Conservation (phyloP, 1,140 invertebrate genomes). For the Drosophila mojavensis region DNA sequence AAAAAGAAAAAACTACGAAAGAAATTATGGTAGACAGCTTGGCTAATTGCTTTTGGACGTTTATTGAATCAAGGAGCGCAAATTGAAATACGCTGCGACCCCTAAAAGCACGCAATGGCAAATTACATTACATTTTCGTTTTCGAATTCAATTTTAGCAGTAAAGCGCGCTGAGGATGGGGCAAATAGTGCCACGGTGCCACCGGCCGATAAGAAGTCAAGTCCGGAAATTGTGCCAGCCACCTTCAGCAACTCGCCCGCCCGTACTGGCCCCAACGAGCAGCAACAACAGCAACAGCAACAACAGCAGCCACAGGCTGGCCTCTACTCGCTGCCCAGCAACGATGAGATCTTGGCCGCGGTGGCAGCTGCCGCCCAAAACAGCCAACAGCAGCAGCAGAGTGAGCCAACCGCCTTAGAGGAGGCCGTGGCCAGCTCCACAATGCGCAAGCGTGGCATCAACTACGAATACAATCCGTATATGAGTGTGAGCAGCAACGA, state of each 20-base stretch:
- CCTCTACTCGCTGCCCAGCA: constrained; percentile 67
- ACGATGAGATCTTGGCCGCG: constrained; percentile 75
- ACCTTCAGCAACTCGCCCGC: constrained; percentile 69
- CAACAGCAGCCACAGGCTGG: constrained; percentile 50
- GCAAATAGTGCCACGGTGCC: constrained; percentile 32
- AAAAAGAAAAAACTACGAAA: constrained; percentile 45
- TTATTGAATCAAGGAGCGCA: constrained; percentile 68
- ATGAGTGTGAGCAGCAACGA: constrained; percentile 31
- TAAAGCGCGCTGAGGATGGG: constrained; percentile 48
- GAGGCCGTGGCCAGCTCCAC: constrained; percentile 65
- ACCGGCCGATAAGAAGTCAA: constrained; percentile 76
- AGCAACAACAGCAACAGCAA: constrained; percentile 34
- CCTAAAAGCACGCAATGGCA: constrained; percentile 48
- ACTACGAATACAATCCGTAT: constrained; percentile 70
- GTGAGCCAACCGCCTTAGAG: constrained; percentile 60
- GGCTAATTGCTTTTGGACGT: constrained; percentile 73
- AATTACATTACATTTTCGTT: constrained; percentile 51
- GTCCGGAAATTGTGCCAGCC: constrained; percentile 81
- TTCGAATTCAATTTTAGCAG: constrained; percentile 31
- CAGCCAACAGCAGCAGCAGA: constrained; percentile 61
- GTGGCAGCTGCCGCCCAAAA: constrained; percentile 73
- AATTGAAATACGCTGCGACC: constrained; percentile 49
- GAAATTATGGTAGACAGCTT: constrained; percentile 63
- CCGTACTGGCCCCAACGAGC: constrained; percentile 20
- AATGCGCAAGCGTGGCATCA: constrained; percentile 78